phyloP scores from a whole-genome alignment of 2,888 invertebrate species.

The Gymnoscelis rufifasciata region DNA sequence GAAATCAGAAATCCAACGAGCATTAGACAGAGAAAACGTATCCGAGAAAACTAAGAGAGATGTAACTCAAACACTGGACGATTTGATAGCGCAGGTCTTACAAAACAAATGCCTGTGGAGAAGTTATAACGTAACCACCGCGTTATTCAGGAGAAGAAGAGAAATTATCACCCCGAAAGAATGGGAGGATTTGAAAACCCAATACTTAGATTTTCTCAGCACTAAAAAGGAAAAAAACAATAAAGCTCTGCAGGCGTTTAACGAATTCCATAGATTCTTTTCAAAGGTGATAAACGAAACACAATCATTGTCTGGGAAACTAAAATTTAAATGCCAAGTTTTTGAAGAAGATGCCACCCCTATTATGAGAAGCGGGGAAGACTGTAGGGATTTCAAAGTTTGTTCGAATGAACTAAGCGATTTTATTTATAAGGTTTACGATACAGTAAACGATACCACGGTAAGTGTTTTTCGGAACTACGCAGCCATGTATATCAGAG shows the following conservation, averaged over 20 bases:
- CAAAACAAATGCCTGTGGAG: constrained; percentile 39
- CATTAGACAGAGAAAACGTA: constrained; percentile 44
- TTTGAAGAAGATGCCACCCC: constrained; percentile 16
- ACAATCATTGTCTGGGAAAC: constrained; percentile 32
- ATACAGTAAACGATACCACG: constrained; percentile 45
- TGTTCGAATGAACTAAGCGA: constrained; percentile 50
- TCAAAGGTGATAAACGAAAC: constrained; percentile 36
- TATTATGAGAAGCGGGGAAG: not conserved
- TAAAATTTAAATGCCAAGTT: constrained; percentile 43
- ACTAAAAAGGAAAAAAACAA: not conserved
- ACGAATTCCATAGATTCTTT: constrained; percentile 38
- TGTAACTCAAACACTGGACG: constrained; percentile 47
- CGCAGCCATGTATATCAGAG: constrained; percentile 52
- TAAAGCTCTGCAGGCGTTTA: not conserved
- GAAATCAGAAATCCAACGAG: constrained; percentile 40
- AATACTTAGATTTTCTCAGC: constrained; percentile 1
- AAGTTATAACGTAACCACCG: not conserved
- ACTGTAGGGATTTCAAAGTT: constrained; percentile 42
- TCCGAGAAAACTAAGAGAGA: constrained; percentile 41
- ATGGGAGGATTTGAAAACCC: constrained; percentile 34
- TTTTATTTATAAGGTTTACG: constrained; percentile 45
- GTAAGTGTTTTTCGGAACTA: constrained; percentile 49
- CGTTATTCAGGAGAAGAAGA: constrained; percentile 11
- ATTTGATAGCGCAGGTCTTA: constrained; percentile 44
- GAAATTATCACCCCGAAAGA: constrained; percentile 20